Conservation (phyloP, 2,797 vertebrate genomes). For the Bryconaethiops microstoma region DNA sequence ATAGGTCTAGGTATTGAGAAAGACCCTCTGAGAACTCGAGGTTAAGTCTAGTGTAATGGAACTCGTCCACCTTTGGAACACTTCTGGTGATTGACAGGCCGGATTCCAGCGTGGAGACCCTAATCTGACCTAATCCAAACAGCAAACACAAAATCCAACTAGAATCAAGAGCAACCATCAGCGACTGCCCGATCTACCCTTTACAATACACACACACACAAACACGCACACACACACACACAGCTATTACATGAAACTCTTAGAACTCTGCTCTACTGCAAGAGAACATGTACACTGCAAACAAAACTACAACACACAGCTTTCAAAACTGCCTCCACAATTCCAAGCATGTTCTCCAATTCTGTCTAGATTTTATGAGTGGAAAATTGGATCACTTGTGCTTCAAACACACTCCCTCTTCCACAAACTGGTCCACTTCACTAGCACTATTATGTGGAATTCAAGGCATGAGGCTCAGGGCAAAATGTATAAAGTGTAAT, state of each 20-base stretch:
- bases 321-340: no score
- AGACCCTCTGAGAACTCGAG: no score
- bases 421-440: background rate
- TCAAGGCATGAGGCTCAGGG: no score
- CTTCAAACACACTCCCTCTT: background rate
- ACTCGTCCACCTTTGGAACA: conserved; percentile 39
- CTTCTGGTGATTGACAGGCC: conserved; percentile 40
- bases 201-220: background rate
- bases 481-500: no score
- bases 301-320: background rate
- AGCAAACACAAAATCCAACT: conserved; percentile 33
- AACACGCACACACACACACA: background rate
- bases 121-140: conserved; percentile 40
- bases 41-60: conserved; percentile 16
- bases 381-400: background rate
- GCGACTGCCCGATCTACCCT: conserved; percentile 26
- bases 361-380: background rate
- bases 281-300: background rate
- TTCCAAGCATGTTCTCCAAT: background rate
- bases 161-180: conserved; percentile 31
- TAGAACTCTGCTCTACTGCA: background rate
- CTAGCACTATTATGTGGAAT: no score
- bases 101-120: conserved; percentile 32
- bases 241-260: background rate
- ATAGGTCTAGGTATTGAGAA: background rate